Conservation (phyloP, 2,113 vertebrate species). For the Paracanthobrama guichenoti region DNA sequence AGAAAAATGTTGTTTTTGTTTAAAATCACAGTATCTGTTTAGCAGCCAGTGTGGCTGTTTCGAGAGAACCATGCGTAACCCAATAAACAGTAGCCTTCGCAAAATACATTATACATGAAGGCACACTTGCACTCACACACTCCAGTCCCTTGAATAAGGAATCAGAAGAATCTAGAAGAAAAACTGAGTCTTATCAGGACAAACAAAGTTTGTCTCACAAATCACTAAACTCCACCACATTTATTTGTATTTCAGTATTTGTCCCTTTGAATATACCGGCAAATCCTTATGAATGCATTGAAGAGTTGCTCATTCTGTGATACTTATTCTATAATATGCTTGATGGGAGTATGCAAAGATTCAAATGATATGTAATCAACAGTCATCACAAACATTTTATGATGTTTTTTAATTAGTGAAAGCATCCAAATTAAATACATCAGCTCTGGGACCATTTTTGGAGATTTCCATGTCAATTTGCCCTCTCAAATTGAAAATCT, state of each 20-base stretch:
- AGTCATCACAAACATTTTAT: neutral
- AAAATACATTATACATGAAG: constrained; percentile 45
- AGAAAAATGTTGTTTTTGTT: constrained; percentile 35
- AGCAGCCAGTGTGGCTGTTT: constrained; percentile 33
- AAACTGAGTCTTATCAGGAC: neutral
- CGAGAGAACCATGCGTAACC: constrained; percentile 33
- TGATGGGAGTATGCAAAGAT: no score
- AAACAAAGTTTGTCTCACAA: neutral
- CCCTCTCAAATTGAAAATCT: no score
- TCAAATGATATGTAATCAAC: no score
- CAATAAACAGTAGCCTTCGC: constrained; percentile 36
- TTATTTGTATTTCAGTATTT: neutral
- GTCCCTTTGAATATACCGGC: neutral
- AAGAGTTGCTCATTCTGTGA: neutral
- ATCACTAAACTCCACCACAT: neutral
- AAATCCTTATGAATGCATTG: neutral
- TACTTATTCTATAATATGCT: neutral
- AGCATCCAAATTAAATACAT: neutral
- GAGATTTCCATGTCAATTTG: no score
- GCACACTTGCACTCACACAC: neutral
- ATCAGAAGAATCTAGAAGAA: neutral
- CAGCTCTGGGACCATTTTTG: no score
- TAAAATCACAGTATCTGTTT: constrained; percentile 39
- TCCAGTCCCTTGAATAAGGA: constrained; percentile 12
- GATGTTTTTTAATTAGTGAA: neutral